These are phyloP conservation scores for Drosophila parthenogenetica DNA, from an alignment of 2,888 invertebrate species.

Conservation along the genomic window DNA sequence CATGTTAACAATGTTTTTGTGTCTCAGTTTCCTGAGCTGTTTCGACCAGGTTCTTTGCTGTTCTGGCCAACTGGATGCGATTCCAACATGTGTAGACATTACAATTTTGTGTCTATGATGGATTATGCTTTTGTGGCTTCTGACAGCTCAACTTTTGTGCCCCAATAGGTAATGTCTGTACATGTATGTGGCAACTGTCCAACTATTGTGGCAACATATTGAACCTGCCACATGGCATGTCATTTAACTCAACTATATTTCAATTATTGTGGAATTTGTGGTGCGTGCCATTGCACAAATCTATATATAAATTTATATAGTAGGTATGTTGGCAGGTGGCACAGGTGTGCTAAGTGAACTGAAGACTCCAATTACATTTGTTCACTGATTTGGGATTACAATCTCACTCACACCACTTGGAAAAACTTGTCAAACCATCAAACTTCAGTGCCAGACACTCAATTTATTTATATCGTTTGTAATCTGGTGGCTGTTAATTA, in stretches of 20 bases:
- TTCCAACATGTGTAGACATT: slow-evolving; percentile 51
- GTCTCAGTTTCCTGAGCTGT: slow-evolving; percentile 19
- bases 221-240: slow-evolving; percentile 26
- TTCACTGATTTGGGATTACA: slow-evolving; percentile 15
- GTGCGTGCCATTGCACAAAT: slow-evolving; percentile 40
- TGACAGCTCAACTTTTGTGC: slow-evolving; percentile 61
- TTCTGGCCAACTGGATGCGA: slow-evolving; percentile 25
- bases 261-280: slow-evolving; percentile 67
- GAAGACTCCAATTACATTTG: slow-evolving; percentile 14
- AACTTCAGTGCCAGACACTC: slow-evolving; percentile 18
- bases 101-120: slow-evolving; percentile 69
- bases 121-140: slow-evolving; percentile 68
- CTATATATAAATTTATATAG: background rate
- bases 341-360: slow-evolving; percentile 12
- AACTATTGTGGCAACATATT: slow-evolving; percentile 21
- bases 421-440: slow-evolving; percentile 16
- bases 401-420: slow-evolving; percentile 18
- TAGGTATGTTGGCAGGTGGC: background rate
- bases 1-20: slow-evolving; percentile 79
- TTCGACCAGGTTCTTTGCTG: slow-evolving; percentile 24
- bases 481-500: background rate
- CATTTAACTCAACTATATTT: slow-evolving; percentile 44
- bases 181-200: background rate
- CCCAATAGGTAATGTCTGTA: background rate
- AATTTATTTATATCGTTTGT: slow-evolving; percentile 16